A percentile compares a stretch with the other conserved stretches of the same genome.
These are phyloP conservation scores for Bungarus multicinctus DNA, from an alignment of 2,113 vertebrate genomes.

Conservation along the genomic window DNA sequence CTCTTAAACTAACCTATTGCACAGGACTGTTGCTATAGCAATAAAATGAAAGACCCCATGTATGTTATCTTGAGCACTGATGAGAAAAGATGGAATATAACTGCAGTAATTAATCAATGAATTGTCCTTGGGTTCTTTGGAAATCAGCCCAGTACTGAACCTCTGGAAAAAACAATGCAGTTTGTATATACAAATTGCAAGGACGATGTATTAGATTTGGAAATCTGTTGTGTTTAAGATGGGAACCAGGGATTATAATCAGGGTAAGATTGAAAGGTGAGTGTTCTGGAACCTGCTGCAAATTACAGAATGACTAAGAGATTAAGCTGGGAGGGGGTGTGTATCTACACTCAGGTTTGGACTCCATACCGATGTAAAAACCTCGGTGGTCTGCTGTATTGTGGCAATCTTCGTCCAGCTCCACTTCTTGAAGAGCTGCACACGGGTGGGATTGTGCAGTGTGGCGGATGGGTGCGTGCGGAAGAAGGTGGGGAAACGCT, in stretches of 20 bases:
- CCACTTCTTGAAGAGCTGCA: constrained; percentile 94
- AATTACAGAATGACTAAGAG: background rate
- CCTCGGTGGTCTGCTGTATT: constrained; percentile 96
- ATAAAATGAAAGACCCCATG: background rate
- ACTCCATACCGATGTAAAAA: constrained; percentile 89
- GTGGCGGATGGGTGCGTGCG: constrained; percentile 92
- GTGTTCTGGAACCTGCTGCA: background rate
- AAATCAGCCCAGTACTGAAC: background rate
- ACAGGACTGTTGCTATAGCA: background rate
- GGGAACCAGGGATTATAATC: background rate
- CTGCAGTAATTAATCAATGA: background rate
- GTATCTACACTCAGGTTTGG: background rate
- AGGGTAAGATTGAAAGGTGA: background rate
- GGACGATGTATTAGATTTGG: background rate
- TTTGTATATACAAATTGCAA: background rate
- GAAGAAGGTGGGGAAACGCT: constrained; percentile 94
- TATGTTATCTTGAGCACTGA: background rate
- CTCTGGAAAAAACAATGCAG: background rate
- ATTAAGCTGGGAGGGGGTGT: too few species aligned
- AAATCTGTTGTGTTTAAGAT: background rate
- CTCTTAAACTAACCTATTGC: background rate
- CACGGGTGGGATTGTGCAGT: constrained; percentile 91
- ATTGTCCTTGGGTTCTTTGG: background rate
- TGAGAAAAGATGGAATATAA: background rate
- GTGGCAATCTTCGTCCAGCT: constrained; percentile 96